Base-by-base conservation (phyloP, 2,888 invertebrate genomes). In the Ametastegia equiseti region DNA sequence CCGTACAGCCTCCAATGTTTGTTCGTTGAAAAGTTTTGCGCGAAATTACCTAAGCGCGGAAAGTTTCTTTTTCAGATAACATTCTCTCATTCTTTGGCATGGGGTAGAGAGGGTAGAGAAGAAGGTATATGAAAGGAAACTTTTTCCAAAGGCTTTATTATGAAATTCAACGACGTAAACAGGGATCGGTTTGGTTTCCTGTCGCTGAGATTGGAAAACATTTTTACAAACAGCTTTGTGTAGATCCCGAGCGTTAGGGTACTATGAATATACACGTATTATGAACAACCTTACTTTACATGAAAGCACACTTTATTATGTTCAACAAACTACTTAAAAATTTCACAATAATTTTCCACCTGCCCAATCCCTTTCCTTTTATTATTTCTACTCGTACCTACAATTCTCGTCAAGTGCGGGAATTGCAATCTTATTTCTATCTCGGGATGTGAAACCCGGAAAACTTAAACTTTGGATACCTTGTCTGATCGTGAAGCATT, bases 101-200 rank as follows among this genome's bases (percentile, higher is more conserved):
- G 47, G 9, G 50, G 19, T 11, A n/a, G 33, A 30, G 73, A 30
- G 36, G 13, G 30, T 36, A 5, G n/a, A 15, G 67, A 39, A 36
- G 63, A 54, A 30, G 30, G 50, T 54, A 75, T 47, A 75, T 47
- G 54, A 75, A 75, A 54, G 33, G 36, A 75, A 50, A 75, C 75
- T 75, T 75, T 19, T 75, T 50, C 75, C 30, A 75, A 75, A 50
- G 50, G 50, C 50, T 75, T 75, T 75, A 75, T 75, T 54, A 36
- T 54, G 13, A 50, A 50, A 75, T 75, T 54, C 50, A 54, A 75
- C n/a, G 50, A 75, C 54, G 75, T 47, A 71, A 71, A 71, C 71
- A 71, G 42, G 45, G 47, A 71, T 71, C 27, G 71, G 47, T 54
- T 54, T 54, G 33, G 75, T 75, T 75, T 75, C 75, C 75, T 54